These are phyloP conservation scores for Parauchenoglanis punctatus DNA, from an alignment of 2,797 vertebrate species.

Conservation along the genomic window DNA sequence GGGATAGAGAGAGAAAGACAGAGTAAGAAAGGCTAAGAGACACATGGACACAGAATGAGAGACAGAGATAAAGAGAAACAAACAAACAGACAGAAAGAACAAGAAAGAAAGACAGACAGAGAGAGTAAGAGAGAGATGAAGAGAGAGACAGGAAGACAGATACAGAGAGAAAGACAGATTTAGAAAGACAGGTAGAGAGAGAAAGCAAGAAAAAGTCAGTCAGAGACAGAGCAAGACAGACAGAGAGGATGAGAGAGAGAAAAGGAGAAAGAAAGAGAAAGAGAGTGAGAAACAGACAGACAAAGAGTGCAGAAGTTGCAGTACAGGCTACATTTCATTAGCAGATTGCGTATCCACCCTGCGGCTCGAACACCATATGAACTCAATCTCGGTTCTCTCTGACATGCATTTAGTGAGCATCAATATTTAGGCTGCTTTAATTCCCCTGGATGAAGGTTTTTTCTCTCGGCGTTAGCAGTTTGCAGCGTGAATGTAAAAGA, in stretches of 20 bases:
- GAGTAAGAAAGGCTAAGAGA: neutral
- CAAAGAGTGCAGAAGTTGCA: conserved; percentile 13
- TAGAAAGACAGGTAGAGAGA: neutral
- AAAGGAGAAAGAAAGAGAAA: conserved; percentile 31
- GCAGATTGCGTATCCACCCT: conserved; percentile 53
- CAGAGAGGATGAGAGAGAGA: neutral
- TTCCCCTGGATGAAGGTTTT: conserved; percentile 54
- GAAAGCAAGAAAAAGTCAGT: neutral
- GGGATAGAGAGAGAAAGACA: neutral
- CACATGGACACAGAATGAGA: neutral
- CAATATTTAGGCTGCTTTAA: conserved; percentile 72
- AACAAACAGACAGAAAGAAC: neutral
- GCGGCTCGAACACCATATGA: conserved; percentile 69
- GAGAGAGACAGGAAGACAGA: too few species aligned
- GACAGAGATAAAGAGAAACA: too few species aligned
- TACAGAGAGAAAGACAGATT: conserved; percentile 36
- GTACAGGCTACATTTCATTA: conserved; percentile 67
- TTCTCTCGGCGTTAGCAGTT: conserved; percentile 8
- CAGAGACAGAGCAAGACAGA: neutral
- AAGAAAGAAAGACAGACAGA: conserved; percentile 58
- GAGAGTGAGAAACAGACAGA: neutral
- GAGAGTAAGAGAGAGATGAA: conserved; percentile 27
- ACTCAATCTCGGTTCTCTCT: conserved; percentile 73
- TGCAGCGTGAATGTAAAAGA: conserved; percentile 3
- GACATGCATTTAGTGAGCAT: conserved; percentile 75